Evolutionary conservation across 37 sponge, comb jelly and placozoan genomes (phyloP).

Genomic region (Petrosia ficiformis): DNA sequence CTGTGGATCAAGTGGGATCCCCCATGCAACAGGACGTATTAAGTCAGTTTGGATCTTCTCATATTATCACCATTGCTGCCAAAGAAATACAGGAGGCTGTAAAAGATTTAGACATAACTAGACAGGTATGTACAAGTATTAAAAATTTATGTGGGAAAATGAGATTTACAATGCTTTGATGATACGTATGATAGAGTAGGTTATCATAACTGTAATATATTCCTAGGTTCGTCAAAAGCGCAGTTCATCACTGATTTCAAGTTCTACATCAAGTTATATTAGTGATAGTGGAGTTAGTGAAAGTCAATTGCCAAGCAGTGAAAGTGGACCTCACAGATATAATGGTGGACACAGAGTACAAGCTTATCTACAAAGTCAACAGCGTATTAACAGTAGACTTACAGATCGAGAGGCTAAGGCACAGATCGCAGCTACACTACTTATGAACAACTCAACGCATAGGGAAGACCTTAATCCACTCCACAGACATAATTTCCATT

Average conservation of each 20-base stretch:
- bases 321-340: neutral
- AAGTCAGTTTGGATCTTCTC: neutral
- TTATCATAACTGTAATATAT: neutral
- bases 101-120: conserved; percentile 54
- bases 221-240: neutral
- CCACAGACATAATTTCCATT: neutral
- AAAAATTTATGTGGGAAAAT: neutral
- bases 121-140: conserved; percentile 15
- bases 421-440: conserved; percentile 47
- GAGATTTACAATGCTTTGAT: conserved; percentile 1
- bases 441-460: conserved; percentile 44
- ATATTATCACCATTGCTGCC: conserved; percentile 23
- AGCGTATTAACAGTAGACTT: neutral
- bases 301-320: neutral
- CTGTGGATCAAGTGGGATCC: neutral
- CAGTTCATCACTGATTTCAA: neutral
- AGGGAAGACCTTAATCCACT: conserved; percentile 28
- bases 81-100: conserved; percentile 41
- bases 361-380: conserved; percentile 30
- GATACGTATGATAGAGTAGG: neutral
- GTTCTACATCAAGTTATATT: neutral
- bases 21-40: too few relatives aligned
- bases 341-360: neutral
- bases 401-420: conserved; percentile 37
- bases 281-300: conserved; percentile 55